Evolutionary conservation across 2,797 vertebrate genomes (phyloP).

Genomic region (Danionella dracula): DNA sequence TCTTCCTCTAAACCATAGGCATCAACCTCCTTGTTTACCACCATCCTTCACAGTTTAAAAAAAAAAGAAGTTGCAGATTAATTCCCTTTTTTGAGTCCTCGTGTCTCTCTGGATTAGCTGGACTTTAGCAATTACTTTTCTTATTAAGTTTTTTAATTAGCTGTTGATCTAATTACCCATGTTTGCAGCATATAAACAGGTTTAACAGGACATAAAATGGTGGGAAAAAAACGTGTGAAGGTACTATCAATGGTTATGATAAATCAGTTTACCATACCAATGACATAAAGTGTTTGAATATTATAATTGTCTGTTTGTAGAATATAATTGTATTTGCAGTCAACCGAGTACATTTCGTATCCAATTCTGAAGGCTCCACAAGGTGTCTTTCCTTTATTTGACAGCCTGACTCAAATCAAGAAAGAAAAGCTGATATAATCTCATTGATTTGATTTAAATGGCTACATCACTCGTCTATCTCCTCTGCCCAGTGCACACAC

Average conservation of each 20-base stretch:
- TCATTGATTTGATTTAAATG: slow-evolving; percentile 9
- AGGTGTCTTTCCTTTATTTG: not conserved
- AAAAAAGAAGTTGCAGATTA: too few relatives aligned
- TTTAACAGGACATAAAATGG: not conserved
- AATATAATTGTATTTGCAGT: slow-evolving; percentile 40
- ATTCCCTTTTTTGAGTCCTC: slow-evolving; percentile 16
- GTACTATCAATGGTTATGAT: slow-evolving; percentile 54
- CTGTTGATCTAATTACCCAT: not conserved
- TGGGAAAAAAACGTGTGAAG: slow-evolving; percentile 5
- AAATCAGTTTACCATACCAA: slow-evolving; percentile 48
- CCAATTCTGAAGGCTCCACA: not conserved
- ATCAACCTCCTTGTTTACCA: too few relatives aligned
- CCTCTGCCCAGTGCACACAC: not conserved
- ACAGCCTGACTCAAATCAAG: slow-evolving; percentile 4
- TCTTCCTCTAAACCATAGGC: too few relatives aligned
- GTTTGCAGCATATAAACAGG: not conserved
- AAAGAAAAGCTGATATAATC: not conserved
- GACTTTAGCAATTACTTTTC: slow-evolving; percentile 26
- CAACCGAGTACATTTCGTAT: not conserved
- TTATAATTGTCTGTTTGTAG: slow-evolving; percentile 34
- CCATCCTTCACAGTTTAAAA: too few relatives aligned
- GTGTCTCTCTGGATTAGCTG: slow-evolving; percentile 13
- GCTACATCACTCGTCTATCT: slow-evolving; percentile 9
- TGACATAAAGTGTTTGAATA: slow-evolving; percentile 58
- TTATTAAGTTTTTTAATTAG: slow-evolving; percentile 25